Evolutionary conservation across 2,888 invertebrate genomes (phyloP), one percentile per base, ranked within the genome.

Genomic region (Catocala sponsa): DNA sequence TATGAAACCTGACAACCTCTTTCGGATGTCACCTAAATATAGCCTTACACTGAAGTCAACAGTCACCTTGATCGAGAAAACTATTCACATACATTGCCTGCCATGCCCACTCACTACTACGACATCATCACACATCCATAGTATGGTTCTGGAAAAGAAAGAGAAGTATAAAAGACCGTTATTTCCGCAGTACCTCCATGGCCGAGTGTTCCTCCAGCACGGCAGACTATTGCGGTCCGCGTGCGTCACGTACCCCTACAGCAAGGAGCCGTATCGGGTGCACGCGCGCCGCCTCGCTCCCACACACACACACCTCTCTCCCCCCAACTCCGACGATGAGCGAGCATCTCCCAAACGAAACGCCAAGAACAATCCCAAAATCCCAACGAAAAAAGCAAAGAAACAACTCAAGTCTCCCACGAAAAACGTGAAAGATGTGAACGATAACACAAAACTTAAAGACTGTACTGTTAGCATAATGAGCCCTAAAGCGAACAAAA

Each of bases 131-230:
- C 35, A 38, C 35, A 9, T 38, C 35, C 35, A 38, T 38, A 38
- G 0, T 38, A 6, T 38, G 35, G 44, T 6, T 44, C 6, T 44
- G 12, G 12, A 44, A 13, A 6, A 5, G 15, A 52, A 12, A 32
- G 25, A 15, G 38, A 9, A 25, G 25, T 25, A 15, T 57, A 55
- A 57, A 54, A n/a, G 13, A 12, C 2, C 49, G 38, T 52, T 73
- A 63, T 72, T 78, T 77, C 94, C 95, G 32, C 88, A 97, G 97
- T 97, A 97, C 85, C 95, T 97, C 15, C 97, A 97, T 85, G 97
- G 97, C 0, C 95, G 96, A 74, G 96, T 97, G 11, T 97, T 96
- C 81, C 91, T 97, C 1, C 97, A 97, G 88, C 96, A 96, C 57
- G 96, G 97, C 0, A 95, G 96, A 82, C 95, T 96, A 53, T 86